Base-by-base conservation (phyloP, 2,113 vertebrate genomes). In the Saccopteryx bilineata region DNA sequence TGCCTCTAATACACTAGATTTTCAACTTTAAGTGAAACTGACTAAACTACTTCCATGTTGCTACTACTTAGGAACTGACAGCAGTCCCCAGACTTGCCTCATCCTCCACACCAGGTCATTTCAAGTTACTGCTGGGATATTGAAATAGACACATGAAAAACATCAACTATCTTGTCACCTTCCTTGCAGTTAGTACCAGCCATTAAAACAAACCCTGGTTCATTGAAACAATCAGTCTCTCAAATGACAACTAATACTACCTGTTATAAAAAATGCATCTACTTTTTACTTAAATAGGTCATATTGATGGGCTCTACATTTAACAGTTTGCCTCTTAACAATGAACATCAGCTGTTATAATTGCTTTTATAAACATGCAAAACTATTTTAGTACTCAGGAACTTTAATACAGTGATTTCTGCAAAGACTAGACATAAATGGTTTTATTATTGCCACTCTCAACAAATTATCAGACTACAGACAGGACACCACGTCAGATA, bases 1-100 rank as follows among this genome's bases (percentile, higher is more conserved):
- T 98, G 98, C 98, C 98, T 98, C 98, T 99, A 99, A 99, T 98
- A 98, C 98, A 98, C 98, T 98, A 99, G 98, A 99, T 99, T 99
- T 99, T 97, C 98, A 99, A 99, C 98, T 99, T 98, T 98, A 97
- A 99, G 98, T 99, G 98, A 99, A 99, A 99, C 98, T 99, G 98
- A 99, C 98, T 99, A 99, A 99, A 99, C 99, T 98, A 98, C 98
- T 99, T 98, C 98, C 99, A 98, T 98, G 98, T 98, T 99, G 98
- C 98, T 99, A 98, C 98, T 98, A 98, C 98, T 98, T 98, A 98
- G 98, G 99, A 98, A 98, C 98, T 99, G 99, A 98, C 98, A 99
- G 96, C 78, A 97, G 48, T 87, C 52, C 86, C 75, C 87, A 93
- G 54, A 98, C 74, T 98, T 97, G 98, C 97, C 96, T 98, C 98